Percentiles rank a stretch among this genome's conserved stretches.
phyloP scores from a whole-genome alignment of 2,888 invertebrate genomes.

The Nomada hirtipes region DNA sequence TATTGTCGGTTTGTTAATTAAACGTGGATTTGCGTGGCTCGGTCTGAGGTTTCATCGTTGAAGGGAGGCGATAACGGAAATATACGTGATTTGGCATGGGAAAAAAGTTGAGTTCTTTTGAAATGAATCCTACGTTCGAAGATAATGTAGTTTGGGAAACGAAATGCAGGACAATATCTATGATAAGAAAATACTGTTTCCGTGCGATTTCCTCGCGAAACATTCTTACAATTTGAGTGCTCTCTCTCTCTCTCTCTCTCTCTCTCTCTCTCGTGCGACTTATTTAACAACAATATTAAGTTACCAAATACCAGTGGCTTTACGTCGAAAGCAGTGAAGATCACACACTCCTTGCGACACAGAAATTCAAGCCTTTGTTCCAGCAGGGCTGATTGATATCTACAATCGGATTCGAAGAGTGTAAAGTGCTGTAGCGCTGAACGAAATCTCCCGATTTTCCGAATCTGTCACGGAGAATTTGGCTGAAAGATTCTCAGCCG shows the following conservation, averaged over 20 bases:
- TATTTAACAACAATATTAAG: neutral
- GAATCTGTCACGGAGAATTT: slow-evolving; percentile 71
- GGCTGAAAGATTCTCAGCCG: slow-evolving; percentile 53
- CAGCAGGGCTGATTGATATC: slow-evolving; percentile 26
- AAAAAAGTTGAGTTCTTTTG: too few species aligned
- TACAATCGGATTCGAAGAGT: slow-evolving; percentile 78
- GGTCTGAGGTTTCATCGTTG: too few species aligned
- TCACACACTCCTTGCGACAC: slow-evolving; percentile 8
- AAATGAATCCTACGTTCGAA: too few species aligned
- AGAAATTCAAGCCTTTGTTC: slow-evolving; percentile 18
- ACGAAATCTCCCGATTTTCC: slow-evolving; percentile 72
- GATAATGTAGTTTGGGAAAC: too few species aligned
- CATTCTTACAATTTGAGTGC: too few species aligned
- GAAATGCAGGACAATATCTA: neutral
- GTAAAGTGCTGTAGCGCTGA: slow-evolving; percentile 76
- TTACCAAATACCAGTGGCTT: neutral
- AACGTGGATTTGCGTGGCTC: too few species aligned
- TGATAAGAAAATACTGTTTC: neutral
- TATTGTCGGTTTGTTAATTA: too few species aligned
- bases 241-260: too few species aligned
- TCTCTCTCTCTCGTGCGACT: too few species aligned
- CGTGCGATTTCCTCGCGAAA: too few species aligned
- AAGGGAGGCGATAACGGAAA: too few species aligned
- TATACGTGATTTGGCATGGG: too few species aligned
- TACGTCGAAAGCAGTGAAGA: slow-evolving; percentile 7